A percentile compares a stretch with the other conserved stretches of the same genome.
Conservation (phyloP, 1,140 invertebrate genomes). For the Leguminivora glycinivorella region DNA sequence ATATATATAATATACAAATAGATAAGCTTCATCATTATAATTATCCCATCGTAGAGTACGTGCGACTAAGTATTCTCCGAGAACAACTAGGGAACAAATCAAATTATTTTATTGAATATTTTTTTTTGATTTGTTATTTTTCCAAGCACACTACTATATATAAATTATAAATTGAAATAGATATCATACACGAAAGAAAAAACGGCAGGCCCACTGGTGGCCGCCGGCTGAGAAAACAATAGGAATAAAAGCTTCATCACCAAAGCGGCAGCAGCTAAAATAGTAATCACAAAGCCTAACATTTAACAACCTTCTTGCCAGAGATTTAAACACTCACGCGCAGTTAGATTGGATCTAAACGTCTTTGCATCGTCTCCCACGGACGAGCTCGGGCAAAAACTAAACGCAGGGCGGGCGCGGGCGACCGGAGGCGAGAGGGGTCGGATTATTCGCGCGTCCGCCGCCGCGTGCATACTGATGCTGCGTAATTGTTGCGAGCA, state of each 20-base stretch:
- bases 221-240: neutral
- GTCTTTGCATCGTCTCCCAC: slow-evolving; percentile 35
- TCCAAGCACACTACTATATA: no score
- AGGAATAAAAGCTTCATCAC: neutral
- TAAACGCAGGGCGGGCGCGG: slow-evolving; percentile 12
- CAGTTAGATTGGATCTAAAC: slow-evolving; percentile 27
- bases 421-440: slow-evolving; percentile 32
- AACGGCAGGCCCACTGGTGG: no score
- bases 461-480: slow-evolving; percentile 71
- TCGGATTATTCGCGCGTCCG: slow-evolving; percentile 48
- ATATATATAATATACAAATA: no score
- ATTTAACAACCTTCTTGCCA: neutral
- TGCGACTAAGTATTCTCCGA: no score
- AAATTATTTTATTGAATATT: no score
- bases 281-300: neutral
- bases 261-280: neutral
- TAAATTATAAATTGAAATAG: no score
- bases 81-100: no score
- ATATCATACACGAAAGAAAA: no score
- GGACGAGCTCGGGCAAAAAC: slow-evolving; percentile 30
- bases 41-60: no score
- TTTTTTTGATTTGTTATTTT: no score
- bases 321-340: slow-evolving; percentile 15
- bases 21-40: no score
- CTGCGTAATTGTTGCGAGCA: slow-evolving; percentile 65